phyloP scores from a whole-genome alignment of 2,888 invertebrate genomes.

The Onthophagus sagittarius region DNA sequence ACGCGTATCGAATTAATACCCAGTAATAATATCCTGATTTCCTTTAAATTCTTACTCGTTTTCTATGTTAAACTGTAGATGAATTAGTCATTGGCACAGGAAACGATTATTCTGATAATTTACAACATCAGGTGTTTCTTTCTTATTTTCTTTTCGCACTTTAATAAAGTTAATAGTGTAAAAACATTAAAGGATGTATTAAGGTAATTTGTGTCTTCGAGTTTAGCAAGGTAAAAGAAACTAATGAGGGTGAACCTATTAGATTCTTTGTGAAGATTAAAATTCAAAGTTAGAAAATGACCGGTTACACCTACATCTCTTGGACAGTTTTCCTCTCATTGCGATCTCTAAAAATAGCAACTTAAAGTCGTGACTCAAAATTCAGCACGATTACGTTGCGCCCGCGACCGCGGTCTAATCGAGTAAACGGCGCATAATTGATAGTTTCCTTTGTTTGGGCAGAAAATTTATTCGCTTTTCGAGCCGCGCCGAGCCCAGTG shows the following conservation, averaged over 20 bases:
- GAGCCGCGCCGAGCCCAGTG: neutral
- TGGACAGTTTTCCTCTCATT: neutral
- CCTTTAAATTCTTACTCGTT: neutral
- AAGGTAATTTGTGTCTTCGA: neutral
- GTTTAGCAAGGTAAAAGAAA: neutral
- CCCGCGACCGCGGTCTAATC: neutral
- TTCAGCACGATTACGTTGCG: neutral
- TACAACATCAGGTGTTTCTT: neutral
- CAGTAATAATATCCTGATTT: neutral
- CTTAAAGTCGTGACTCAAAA: neutral
- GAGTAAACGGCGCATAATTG: conserved; percentile 9
- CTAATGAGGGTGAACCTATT: neutral
- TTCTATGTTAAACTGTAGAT: neutral
- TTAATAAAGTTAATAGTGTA: neutral
- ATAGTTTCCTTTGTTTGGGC: conserved; percentile 11
- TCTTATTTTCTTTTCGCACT: neutral
- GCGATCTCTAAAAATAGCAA: neutral
- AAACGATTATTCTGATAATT: neutral
- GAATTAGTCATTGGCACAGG: neutral
- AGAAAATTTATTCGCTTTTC: conserved; percentile 11
- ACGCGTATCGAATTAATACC: neutral
- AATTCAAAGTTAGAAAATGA: too few species aligned
- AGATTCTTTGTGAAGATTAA: too few species aligned
- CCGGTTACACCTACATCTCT: neutral
- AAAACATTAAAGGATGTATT: neutral